Evolutionary conservation across 2,888 invertebrate species (phyloP).

Genomic region (Acanthoscelides obtectus): DNA sequence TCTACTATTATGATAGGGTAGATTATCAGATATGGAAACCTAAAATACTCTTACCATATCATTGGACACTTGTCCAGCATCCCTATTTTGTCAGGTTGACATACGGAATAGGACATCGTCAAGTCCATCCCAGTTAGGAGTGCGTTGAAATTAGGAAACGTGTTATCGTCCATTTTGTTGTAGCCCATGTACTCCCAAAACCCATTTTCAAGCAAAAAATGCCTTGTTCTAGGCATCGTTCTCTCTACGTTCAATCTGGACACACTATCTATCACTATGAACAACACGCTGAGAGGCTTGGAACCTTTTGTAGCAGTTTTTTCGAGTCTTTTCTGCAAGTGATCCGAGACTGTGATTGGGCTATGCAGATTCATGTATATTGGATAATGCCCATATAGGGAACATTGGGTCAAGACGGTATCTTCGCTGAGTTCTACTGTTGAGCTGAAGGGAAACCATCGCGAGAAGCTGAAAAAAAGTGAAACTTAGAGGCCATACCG

Average conservation of each 20-base stretch:
- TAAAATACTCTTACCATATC: constrained; percentile 56
- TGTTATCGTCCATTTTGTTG: constrained; percentile 79
- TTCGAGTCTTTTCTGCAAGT: constrained; percentile 49
- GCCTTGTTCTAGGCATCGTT: constrained; percentile 68
- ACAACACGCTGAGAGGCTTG: constrained; percentile 60
- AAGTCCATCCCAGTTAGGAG: constrained; percentile 63
- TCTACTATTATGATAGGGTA: no score
- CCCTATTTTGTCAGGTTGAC: constrained; percentile 49
- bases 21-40: no score
- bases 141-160: constrained; percentile 86
- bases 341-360: constrained; percentile 38
- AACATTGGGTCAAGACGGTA: constrained; percentile 23
- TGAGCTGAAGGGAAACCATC: constrained; percentile 13
- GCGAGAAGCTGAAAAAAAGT: constrained; percentile 16
- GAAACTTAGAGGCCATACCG: no score
- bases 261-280: constrained; percentile 82
- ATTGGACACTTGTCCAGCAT: constrained; percentile 68
- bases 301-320: constrained; percentile 29
- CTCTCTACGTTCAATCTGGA: constrained; percentile 73
- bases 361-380: constrained; percentile 55
- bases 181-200: constrained; percentile 42
- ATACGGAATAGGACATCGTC: constrained; percentile 39
- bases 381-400: constrained; percentile 7
- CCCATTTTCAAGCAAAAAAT: constrained; percentile 57
- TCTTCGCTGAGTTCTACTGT: constrained; percentile 18